Evolutionary conservation across 2,888 invertebrate species (phyloP).

Genomic region (Abscondita cerata): DNA sequence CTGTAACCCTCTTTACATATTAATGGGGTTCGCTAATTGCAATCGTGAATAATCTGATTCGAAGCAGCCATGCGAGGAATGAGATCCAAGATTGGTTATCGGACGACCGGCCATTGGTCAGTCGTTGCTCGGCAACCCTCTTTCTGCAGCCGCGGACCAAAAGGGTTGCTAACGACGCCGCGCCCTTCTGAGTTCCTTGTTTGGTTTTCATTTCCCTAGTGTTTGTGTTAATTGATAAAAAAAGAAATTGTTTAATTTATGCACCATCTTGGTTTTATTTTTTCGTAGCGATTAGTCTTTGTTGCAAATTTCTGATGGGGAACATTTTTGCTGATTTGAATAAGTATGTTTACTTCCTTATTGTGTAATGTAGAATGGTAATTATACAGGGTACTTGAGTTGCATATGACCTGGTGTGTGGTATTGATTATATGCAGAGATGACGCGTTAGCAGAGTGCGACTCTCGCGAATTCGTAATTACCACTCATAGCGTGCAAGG

Average conservation of each 20-base stretch:
- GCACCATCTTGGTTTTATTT: background rate
- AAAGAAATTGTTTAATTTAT: constrained; percentile 3
- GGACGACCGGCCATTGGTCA: constrained; percentile 57
- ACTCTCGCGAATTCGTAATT: constrained; percentile 39
- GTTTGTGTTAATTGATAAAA: constrained; percentile 18
- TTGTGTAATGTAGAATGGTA: constrained; percentile 13
- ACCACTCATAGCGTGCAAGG: constrained; percentile 34
- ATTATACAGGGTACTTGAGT: constrained; percentile 30
- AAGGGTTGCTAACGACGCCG: constrained; percentile 43
- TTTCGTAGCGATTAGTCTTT: background rate
- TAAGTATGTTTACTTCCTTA: background rate
- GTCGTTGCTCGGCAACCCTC: constrained; percentile 54
- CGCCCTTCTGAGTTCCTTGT: constrained; percentile 28
- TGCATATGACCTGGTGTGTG: constrained; percentile 32
- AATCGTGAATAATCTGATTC: constrained; percentile 49
- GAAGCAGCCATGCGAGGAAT: constrained; percentile 58
- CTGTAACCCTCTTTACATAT: constrained; percentile 31
- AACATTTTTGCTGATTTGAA: background rate
- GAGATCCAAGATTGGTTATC: constrained; percentile 60
- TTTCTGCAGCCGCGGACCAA: constrained; percentile 44
- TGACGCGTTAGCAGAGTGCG: constrained; percentile 38
- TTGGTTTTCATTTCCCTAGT: constrained; percentile 26
- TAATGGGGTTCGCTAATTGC: constrained; percentile 39
- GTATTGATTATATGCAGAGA: constrained; percentile 39
- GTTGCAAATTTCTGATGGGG: background rate